Conservation (phyloP, 2,888 invertebrate genomes). For the Venustoraphidia nigricollis region DNA sequence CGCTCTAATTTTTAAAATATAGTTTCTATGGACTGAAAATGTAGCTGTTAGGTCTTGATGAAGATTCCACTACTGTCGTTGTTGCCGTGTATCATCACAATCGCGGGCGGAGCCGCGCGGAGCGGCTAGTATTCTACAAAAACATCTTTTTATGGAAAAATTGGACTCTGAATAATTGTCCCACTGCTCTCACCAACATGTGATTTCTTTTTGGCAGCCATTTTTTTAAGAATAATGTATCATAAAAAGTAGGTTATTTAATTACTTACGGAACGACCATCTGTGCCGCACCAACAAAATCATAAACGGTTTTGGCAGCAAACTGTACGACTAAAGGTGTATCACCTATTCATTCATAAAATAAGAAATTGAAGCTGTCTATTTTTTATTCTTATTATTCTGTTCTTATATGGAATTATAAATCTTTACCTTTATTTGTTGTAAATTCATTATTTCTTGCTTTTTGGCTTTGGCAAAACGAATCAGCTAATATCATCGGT, state of each 20-base stretch:
- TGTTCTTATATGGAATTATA: background rate
- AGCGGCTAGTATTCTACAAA: constrained; percentile 3
- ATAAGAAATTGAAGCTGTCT: constrained; percentile 1
- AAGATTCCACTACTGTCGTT: too few relatives aligned
- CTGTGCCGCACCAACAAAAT: constrained; percentile 75
- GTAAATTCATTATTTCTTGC: constrained; percentile 74
- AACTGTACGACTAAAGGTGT: constrained; percentile 85
- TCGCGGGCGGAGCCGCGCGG: too few relatives aligned
- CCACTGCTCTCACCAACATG: too few relatives aligned
- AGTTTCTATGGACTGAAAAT: too few relatives aligned
- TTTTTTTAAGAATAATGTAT: background rate
- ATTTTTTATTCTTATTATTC: background rate
- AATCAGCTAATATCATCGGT: constrained; percentile 94
- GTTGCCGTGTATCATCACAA: too few relatives aligned
- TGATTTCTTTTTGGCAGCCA: background rate
- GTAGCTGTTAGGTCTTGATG: too few relatives aligned
- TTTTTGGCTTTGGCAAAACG: constrained; percentile 76
- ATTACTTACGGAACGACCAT: constrained; percentile 56
- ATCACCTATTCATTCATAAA: constrained; percentile 38
- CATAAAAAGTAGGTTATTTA: background rate
- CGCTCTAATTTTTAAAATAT: too few relatives aligned
- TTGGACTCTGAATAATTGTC: constrained; percentile 1
- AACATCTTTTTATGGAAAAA: background rate
- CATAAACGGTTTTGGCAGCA: constrained; percentile 71
- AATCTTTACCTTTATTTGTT: constrained; percentile 36